phyloP scores from a whole-genome alignment of 2,113 vertebrate species.

The Heliornis fulica region DNA sequence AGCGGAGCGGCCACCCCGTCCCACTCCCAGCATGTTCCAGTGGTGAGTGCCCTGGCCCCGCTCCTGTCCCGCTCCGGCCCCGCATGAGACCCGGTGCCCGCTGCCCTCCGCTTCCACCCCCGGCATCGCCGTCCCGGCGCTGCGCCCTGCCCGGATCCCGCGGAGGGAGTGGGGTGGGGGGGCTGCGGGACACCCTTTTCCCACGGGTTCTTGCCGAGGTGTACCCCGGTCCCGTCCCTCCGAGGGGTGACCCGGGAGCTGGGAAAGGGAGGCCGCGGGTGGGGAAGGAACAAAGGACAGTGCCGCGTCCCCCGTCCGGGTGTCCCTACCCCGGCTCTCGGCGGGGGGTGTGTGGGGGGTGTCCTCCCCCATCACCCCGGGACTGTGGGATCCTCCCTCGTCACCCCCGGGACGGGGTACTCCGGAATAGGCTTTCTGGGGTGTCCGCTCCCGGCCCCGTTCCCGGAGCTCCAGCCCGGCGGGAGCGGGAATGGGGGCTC shows the following conservation, averaged over 20 bases:
- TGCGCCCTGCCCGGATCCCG: not conserved
- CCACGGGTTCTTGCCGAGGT: not conserved
- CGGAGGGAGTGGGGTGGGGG: too few relatives aligned
- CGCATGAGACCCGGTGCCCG: not conserved
- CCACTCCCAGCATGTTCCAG: slow-evolving; percentile 71
- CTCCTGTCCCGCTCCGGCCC: not conserved
- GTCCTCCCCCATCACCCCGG: not conserved
- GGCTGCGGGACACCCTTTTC: not conserved
- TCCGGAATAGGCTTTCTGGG: not conserved
- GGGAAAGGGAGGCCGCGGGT: not conserved
- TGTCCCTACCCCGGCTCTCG: not conserved
- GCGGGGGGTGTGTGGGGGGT: too few relatives aligned
- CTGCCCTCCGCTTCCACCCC: not conserved
- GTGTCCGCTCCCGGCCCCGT: not conserved
- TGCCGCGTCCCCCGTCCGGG: not conserved
- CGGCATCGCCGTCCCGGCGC: not conserved
- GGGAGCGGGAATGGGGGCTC: not conserved
- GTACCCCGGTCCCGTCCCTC: not conserved
- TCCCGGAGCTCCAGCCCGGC: not conserved
- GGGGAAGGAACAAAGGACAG: not conserved
- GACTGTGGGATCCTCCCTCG: too few relatives aligned
- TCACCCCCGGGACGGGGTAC: not conserved
- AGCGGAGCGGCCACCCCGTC: slow-evolving; percentile 7
- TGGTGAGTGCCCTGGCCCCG: slow-evolving; percentile 62
- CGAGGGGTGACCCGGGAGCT: too few relatives aligned